A percentile compares a stretch with the other conserved stretches of the same genome.
Conservation (phyloP, 1,140 invertebrate species). For the Pseudomyrmex cubaensis region DNA sequence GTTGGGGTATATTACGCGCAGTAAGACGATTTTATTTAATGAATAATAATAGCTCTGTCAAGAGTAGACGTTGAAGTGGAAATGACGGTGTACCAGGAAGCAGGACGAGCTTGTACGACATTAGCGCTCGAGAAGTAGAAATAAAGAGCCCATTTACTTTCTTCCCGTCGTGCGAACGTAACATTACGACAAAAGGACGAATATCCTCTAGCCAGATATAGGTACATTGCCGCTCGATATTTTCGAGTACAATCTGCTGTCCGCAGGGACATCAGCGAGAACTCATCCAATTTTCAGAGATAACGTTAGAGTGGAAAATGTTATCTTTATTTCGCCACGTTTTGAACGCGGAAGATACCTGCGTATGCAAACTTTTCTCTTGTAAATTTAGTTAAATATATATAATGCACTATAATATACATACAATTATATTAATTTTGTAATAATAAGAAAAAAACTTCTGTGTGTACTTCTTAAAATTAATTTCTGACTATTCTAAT, state of each 20-base stretch:
- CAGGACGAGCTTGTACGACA: constrained; percentile 30
- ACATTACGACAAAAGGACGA: constrained; percentile 23
- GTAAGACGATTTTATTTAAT: constrained; percentile 24
- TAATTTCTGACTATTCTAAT: not conserved
- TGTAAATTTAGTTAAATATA: not conserved
- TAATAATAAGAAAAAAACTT: not conserved
- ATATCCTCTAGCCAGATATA: constrained; percentile 8
- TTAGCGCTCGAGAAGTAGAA: constrained; percentile 51
- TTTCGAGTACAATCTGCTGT: constrained; percentile 26
- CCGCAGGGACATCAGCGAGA: not conserved
- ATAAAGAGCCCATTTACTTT: constrained; percentile 34
- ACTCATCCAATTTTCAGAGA: constrained; percentile 1
- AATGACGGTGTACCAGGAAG: constrained; percentile 6
- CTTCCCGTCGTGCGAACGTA: not conserved
- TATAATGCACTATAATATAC: not conserved
- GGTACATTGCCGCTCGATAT: constrained; percentile 19
- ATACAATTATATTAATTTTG: not conserved
- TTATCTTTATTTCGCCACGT: not conserved
- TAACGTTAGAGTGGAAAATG: not conserved
- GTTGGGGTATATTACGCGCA: not conserved
- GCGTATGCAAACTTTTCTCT: not conserved
- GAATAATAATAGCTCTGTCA: constrained; percentile 28
- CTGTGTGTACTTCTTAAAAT: not conserved
- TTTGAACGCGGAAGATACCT: not conserved
- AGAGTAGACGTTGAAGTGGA: constrained; percentile 38